Evolutionary conservation across 2,888 invertebrate genomes (phyloP), one percentile per base, ranked within the genome.

Genomic region (Apodemia hepburni): DNA sequence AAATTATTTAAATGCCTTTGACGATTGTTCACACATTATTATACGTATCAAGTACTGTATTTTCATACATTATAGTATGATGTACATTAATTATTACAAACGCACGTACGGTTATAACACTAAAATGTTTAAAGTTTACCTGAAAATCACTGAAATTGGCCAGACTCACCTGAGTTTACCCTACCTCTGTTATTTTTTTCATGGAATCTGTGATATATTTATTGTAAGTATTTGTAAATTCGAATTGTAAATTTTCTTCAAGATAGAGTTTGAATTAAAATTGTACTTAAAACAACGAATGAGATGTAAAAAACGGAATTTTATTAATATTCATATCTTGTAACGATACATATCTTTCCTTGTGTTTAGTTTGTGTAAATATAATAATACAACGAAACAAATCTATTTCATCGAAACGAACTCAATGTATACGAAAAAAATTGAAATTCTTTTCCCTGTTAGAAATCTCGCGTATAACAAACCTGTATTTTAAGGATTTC

Each of bases 181-280:
- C 33, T 33, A 33, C 8, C 33, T 33, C 9, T 33, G 33, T 33
- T 33, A 9, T 81, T 75, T 64, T 81, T 87, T 83, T 85, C 89
- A 87, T 91, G 88, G 83, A 85, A 87, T 90, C 91, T 91, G 91
- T 91, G 91, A 91, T 91, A 91, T 90, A 91, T 90, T 88, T 91
- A 90, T 87, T 85, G 81, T 90, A 90, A 91, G 88, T 82, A 81
- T 69, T 42, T 67, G 78, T 89, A 86, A 87, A 88, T 42, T 42
- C 5, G 79, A 87, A 84, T 80, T 66, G 59, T 63, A 65, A 65
- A 62, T 66, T 61, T 61, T 61, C 58, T 45, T 42, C 58, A 47
- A 58, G 45, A 33, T 45, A 33, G 17, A 58, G 58, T 58, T 61
- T 54, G 42, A 57, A 45, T 15, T 61, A 61, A 59, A 58, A 59